phyloP scores from a whole-genome alignment of 1,140 invertebrate species.

The Drosophila ambigua region DNA sequence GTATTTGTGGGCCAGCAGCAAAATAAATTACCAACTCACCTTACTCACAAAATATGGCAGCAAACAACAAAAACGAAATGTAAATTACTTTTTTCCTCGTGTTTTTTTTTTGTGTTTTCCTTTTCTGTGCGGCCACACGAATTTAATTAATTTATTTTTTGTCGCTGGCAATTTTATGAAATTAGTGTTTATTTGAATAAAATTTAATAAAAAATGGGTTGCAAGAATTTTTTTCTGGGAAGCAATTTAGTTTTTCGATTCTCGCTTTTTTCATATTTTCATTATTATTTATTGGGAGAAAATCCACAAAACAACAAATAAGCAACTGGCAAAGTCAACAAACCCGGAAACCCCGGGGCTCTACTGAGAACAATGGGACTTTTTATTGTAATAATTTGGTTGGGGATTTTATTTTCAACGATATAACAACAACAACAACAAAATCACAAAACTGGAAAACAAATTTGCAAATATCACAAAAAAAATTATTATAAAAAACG shows the following conservation, averaged over 20 bases:
- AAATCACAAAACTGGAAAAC: constrained; percentile 35
- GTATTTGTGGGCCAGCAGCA: constrained; percentile 24
- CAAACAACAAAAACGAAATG: constrained; percentile 32
- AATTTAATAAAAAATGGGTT: not conserved
- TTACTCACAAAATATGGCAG: constrained; percentile 22
- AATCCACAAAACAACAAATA: constrained; percentile 26
- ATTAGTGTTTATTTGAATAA: constrained; percentile 3
- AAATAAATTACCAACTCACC: constrained; percentile 67
- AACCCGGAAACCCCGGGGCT: constrained; percentile 67
- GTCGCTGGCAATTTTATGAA: constrained; percentile 21
- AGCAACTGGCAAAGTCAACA: constrained; percentile 71
- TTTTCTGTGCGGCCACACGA: constrained; percentile 46
- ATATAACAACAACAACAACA: no score
- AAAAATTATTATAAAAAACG: constrained; percentile 10
- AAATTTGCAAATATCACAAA: constrained; percentile 32
- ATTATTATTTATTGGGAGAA: constrained; percentile 63
- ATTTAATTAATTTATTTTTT: constrained; percentile 33
- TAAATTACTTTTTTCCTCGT: constrained; percentile 29
- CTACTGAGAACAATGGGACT: constrained; percentile 66
- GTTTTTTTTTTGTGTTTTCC: constrained; percentile 8
- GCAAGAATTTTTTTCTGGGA: constrained; percentile 47
- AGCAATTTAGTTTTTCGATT: constrained; percentile 50
- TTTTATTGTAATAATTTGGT: constrained; percentile 65
- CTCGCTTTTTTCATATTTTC: constrained; percentile 26
- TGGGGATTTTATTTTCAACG: constrained; percentile 29